Evolutionary conservation across 2,113 vertebrate species (phyloP), one percentile per base, ranked within the genome.

Genomic region (Barnardius zonarius): DNA sequence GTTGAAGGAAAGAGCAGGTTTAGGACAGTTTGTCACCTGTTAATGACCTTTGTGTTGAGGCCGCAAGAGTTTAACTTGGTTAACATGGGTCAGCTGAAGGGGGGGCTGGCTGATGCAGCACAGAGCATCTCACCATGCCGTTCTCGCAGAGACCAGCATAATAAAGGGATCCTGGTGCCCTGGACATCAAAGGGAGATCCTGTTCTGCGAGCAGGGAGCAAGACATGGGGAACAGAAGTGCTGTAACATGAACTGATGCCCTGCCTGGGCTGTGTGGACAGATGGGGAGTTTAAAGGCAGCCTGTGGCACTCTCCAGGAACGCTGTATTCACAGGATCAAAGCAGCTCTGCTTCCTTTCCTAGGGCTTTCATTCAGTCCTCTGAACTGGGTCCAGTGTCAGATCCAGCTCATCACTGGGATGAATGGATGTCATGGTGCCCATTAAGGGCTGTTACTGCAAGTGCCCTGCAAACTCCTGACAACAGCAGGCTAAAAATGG

Each of bases 121-220:
- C 48, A 23, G 64, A 62, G 66, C 73, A 13, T 15, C 77, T 54
- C 5, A 0, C 43, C 0, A 2, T 5, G 28, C 48, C 11, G 55
- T n/a, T 67, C 37, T 46, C 2, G 1, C 35, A 33, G 74, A 85
- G 59, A 37, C 10, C 46, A 18, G 48, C 17, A 0, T 5, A 4
- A 80, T 6, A 11, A 57, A 18, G 44, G 1, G 46, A 74, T 41
- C 17, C 51, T n/a, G 48, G 55, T 62, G 75, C 28, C 49, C 6
- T 3, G 6, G 59, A 11, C 28, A 48, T 33, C 80, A 30, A 41
- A 80, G 55, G 75, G 63, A 51, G 17, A n/a, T 39, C 28, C 62
- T 1, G 3, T 22, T 27, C 44, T 7, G 5, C 10, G 39, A 17
- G 16, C 1, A 1, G 25, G 61, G 28, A 39, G 49, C 1, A 1